phyloP scores from a whole-genome alignment of 2,797 vertebrate species.

The Euthynnus affinis region DNA sequence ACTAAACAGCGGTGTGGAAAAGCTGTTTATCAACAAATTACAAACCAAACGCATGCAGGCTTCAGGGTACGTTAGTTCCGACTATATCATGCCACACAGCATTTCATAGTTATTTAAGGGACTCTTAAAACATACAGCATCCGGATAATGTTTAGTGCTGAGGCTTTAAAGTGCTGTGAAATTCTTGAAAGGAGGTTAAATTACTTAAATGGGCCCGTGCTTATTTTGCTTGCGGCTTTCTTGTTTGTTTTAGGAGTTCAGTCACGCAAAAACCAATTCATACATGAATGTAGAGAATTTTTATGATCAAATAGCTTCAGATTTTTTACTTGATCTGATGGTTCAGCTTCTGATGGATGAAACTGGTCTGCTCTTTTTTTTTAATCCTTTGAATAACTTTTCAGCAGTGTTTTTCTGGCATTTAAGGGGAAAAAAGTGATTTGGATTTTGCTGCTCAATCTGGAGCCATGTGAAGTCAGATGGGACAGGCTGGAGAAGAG shows the following conservation, averaged over 20 bases:
- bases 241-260: conserved; percentile 71
- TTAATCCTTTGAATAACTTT: conserved; percentile 42
- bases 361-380: background rate
- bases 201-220: conserved; percentile 58
- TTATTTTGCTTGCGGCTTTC: conserved; percentile 73
- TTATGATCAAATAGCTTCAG: conserved; percentile 55
- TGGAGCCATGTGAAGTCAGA: conserved; percentile 87
- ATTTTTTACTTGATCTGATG: conserved; percentile 56
- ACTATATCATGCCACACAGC: conserved; percentile 73
- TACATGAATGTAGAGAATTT: conserved; percentile 51
- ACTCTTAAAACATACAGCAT: conserved; percentile 64
- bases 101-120: conserved; percentile 76
- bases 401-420: conserved; percentile 2
- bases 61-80: conserved; percentile 69
- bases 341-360: conserved; percentile 32
- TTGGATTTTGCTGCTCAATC: conserved; percentile 83
- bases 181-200: conserved; percentile 70
- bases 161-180: conserved; percentile 77
- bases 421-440: conserved; percentile 13
- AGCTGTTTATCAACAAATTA: conserved; percentile 85
- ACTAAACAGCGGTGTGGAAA: conserved; percentile 69
- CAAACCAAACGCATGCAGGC: conserved; percentile 68
- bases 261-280: conserved; percentile 58
- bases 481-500: conserved; percentile 72
- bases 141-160: conserved; percentile 60